Evolutionary conservation across 2,797 vertebrate species (phyloP).

Genomic region (Chromobotia macracanthus): DNA sequence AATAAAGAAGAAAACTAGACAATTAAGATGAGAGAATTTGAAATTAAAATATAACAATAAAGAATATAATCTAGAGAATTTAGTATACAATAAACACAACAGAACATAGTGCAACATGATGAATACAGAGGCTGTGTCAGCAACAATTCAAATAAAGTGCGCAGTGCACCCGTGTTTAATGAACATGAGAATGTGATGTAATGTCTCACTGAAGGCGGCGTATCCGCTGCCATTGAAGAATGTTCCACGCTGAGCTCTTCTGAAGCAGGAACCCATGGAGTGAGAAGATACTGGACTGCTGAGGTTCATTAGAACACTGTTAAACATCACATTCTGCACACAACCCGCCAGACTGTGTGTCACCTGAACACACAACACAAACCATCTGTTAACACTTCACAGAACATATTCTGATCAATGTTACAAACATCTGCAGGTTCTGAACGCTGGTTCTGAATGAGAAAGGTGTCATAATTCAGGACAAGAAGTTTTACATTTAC

Average conservation of each 20-base stretch:
- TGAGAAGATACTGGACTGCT: constrained; percentile 71
- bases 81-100: too few relatives aligned
- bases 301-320: constrained; percentile 74
- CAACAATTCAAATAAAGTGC: too few relatives aligned
- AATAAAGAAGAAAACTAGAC: too few relatives aligned
- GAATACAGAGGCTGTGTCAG: too few relatives aligned
- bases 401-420: neutral
- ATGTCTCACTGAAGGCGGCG: constrained; percentile 81
- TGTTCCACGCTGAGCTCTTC: constrained; percentile 80
- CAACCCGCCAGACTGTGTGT: constrained; percentile 88
- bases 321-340: constrained; percentile 79
- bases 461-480: too few relatives aligned
- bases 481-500: too few relatives aligned
- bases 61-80: too few relatives aligned
- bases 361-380: constrained; percentile 72
- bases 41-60: too few relatives aligned
- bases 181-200: neutral
- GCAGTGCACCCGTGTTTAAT: too few relatives aligned
- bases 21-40: too few relatives aligned
- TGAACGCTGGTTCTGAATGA: too few relatives aligned
- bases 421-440: neutral
- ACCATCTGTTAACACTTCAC: neutral
- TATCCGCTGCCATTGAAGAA: constrained; percentile 91
- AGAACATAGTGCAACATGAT: too few relatives aligned
- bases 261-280: constrained; percentile 83